Percentiles rank a stretch among this genome's conserved stretches.
Evolutionary conservation across 2,888 invertebrate species (phyloP).

Genomic region (Heptascelio sp.): DNA sequence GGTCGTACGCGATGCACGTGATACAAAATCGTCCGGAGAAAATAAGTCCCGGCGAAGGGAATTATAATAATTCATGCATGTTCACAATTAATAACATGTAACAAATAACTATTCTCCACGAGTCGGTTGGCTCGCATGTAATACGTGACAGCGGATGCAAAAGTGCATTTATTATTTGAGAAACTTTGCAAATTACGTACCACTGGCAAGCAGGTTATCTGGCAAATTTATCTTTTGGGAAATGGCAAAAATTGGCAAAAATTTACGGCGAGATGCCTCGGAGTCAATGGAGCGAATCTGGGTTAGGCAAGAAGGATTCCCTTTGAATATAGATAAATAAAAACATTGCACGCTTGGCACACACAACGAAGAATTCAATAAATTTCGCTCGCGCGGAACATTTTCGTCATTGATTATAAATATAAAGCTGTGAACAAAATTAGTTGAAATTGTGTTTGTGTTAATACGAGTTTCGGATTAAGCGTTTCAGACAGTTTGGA

Average conservation of each 20-base stretch:
- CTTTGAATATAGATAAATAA: constrained; percentile 44
- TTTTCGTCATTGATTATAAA: constrained; percentile 30
- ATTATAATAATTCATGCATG: not conserved
- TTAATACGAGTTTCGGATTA: too few species aligned
- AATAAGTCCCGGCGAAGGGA: not conserved
- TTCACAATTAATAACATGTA: constrained; percentile 18
- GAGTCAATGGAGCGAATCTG: constrained; percentile 44
- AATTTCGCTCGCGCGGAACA: constrained; percentile 30
- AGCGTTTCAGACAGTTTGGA: too few species aligned
- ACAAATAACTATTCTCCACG: not conserved
- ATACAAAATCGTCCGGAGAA: not conserved
- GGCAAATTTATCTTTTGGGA: constrained; percentile 42
- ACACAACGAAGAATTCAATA: constrained; percentile 23
- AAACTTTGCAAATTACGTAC: constrained; percentile 44
- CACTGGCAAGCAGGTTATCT: not conserved
- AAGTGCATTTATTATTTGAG: constrained; percentile 24
- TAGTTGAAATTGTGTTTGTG: not conserved
- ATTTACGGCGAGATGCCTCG: constrained; percentile 26
- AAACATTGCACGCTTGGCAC: constrained; percentile 23
- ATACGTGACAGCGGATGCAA: constrained; percentile 11
- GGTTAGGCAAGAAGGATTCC: constrained; percentile 52
- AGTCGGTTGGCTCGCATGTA: constrained; percentile 12
- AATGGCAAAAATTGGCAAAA: constrained; percentile 45
- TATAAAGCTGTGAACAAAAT: not conserved
- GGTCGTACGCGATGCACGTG: not conserved